Evolutionary conservation across 2,888 invertebrate species (phyloP), one percentile per base, ranked within the genome.

Genomic region (Athripsodes cinereus): DNA sequence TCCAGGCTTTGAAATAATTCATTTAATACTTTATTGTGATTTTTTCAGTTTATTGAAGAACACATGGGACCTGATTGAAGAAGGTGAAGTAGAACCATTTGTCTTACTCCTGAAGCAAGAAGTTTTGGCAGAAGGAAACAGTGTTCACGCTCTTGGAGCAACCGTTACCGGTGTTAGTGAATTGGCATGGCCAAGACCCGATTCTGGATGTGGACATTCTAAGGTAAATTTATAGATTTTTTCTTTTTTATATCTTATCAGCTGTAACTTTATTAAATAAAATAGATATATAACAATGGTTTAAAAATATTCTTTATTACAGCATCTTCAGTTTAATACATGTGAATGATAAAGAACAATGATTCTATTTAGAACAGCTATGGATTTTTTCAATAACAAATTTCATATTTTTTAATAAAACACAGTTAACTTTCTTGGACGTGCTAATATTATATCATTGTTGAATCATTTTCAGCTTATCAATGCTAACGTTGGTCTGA

Each of bases 111-210:
- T 63, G 55, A 57, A 53, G 31, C 52, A 63, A 19, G 50, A 57
- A 20, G 19, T 63, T 16, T 18, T 61, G 16, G 18, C 11, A 8
- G 51, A 52, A 16, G 49, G 22, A 8, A 48, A 34, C 22, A 22
- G 22, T 11, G 2, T 22, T 0, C 60, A 57, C n/a, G 63, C 59
- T 18, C 47, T 63, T 10, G 63, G 52, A 22, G 59, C 63, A 16
- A 61, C 63, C 48, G 16, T 61, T 19, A 59, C 61, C n/a, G 61
- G 50, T 21, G 55, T 63, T 34, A 57, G 59, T 19, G 63, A 63
- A 59, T 51, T 63, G 19, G 59, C 61, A 8, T 63, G 63, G 63
- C 57, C 57, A 22, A 54, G 61, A 57, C 55, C 63, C 18, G 57
- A 59, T 19, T 63, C 63, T 20, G 61, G 52, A 26, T 63, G 63